Evolutionary conservation across 64 coral and sea anemone genomes (phyloP).

Genomic region (Hydrozoanthus tunicans): DNA sequence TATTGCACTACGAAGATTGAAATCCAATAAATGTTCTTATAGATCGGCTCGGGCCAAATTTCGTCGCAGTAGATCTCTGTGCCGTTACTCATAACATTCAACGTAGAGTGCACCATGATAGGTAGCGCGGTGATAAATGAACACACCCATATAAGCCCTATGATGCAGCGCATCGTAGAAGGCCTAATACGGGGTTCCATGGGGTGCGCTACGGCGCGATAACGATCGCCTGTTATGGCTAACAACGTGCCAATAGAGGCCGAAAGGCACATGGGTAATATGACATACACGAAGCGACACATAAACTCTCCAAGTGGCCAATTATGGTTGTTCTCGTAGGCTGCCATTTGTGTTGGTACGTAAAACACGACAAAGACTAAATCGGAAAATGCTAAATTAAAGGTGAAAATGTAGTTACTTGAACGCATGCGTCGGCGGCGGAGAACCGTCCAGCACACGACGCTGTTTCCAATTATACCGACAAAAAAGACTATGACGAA

Average conservation of each 20-base stretch:
- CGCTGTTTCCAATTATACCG: conserved; percentile 78
- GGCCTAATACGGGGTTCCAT: conserved; percentile 61
- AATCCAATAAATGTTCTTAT: conserved; percentile 81
- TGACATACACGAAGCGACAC: conserved; percentile 69
- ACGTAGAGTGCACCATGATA: conserved; percentile 14
- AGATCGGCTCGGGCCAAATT: conserved; percentile 13
- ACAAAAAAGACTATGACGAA: conserved; percentile 72
- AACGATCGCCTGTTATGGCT: conserved; percentile 79
- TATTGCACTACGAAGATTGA: conserved; percentile 86
- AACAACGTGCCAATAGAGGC: conserved; percentile 72
- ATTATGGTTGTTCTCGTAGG: conserved; percentile 76
- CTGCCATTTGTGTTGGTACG: conserved; percentile 84
- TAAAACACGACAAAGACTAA: conserved; percentile 79
- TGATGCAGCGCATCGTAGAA: conserved; percentile 38
- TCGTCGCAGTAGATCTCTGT: conserved; percentile 15
- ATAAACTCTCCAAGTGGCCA: conserved; percentile 72
- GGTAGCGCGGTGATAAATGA: conserved; percentile 32
- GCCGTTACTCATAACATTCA: neutral
- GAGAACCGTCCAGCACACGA: conserved; percentile 77
- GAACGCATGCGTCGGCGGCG: conserved; percentile 67
- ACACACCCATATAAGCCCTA: conserved; percentile 17
- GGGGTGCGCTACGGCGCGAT: conserved; percentile 73
- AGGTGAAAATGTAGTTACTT: conserved; percentile 85
- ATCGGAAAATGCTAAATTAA: conserved; percentile 83
- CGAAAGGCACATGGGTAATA: conserved; percentile 71